Evolutionary conservation across 2,113 vertebrate species (phyloP).

Genomic region (Odocoileus virginianus): DNA sequence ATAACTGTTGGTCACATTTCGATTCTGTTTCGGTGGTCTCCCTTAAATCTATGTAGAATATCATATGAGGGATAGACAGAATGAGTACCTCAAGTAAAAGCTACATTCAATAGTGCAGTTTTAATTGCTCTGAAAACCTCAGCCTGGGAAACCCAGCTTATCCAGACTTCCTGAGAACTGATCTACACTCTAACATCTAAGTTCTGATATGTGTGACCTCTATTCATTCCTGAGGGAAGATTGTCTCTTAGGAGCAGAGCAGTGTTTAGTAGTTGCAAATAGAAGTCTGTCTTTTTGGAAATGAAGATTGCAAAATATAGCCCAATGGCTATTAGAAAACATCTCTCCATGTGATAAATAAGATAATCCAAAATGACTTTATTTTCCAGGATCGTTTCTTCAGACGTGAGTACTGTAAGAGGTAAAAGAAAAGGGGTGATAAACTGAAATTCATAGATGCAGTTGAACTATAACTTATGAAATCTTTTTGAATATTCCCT

Average conservation of each 20-base stretch:
- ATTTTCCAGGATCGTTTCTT: not conserved
- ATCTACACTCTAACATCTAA: not conserved
- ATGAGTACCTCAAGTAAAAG: not conserved
- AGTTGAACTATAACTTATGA: slow-evolving; percentile 11
- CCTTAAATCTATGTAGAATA: slow-evolving; percentile 27
- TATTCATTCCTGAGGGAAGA: not conserved
- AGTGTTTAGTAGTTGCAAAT: not conserved
- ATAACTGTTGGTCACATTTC: slow-evolving; percentile 26
- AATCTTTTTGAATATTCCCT: slow-evolving; percentile 39
- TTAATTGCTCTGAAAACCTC: slow-evolving; percentile 67
- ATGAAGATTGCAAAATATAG: not conserved
- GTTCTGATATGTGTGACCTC: not conserved
- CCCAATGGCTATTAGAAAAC: not conserved
- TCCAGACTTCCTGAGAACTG: not conserved
- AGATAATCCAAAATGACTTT: slow-evolving; percentile 17
- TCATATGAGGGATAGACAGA: not conserved
- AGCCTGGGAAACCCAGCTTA: slow-evolving; percentile 54
- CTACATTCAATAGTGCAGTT: not conserved
- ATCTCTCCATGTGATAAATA: not conserved
- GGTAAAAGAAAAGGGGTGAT: slow-evolving; percentile 32
- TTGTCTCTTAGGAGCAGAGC: not conserved
- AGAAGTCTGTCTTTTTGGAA: not conserved
- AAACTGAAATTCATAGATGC: slow-evolving; percentile 50
- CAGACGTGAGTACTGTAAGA: not conserved
- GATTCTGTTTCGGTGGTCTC: slow-evolving; percentile 53